Base-by-base conservation (phyloP, 1,140 invertebrate species). In the Thaumatotibia leucotreta region DNA sequence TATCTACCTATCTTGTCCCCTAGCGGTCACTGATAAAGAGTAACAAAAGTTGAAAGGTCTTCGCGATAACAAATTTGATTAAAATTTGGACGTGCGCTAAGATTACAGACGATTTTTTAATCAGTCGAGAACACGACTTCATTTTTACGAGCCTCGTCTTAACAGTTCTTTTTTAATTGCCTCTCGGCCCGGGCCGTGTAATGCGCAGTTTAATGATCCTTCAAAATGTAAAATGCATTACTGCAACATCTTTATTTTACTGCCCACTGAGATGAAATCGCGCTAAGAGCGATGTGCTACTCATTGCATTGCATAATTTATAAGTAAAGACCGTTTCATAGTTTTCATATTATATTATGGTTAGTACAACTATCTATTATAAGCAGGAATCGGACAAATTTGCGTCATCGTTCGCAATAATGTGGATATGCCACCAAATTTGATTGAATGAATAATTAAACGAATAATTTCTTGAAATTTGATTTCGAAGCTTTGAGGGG, bases 211-310 rank as follows among this genome's bases (percentile, higher is more conserved):
- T 87, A 88, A 89, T 88, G 84, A 88, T 82, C 76, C 83, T 87
- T 86, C 82, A 86, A 88, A 89, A 88, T 86, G 84, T 88, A 81
- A 86, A 88, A 83, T 84, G 83, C 84, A 89, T 88, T 84, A 83
- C 81, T 85, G 83, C 84, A 84, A 71, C 81, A 83, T 85, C 80
- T 87, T 85, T 84, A 82, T 82, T 84, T 82, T 82, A 87, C 76
- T 67, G 61, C 58, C 67, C 6, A 45, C 54, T 65, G 49, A 66
- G 69, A 69, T 69, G 70, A 74, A 77, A 74, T 72, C 70, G 64
- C 63, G 65, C 63, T 35, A 23, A 17, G 29, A 14, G 27, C 1
- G 52, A 14, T 24, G 27, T 5, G 24, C n/a, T n/a, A 14, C 52
- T 27, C 17, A 39, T 39, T 54, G 11, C 23, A 24, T 54, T 54